Evolutionary conservation across 2,113 vertebrate genomes (phyloP), one percentile per base, ranked within the genome.

Genomic region (Turnix velox): DNA sequence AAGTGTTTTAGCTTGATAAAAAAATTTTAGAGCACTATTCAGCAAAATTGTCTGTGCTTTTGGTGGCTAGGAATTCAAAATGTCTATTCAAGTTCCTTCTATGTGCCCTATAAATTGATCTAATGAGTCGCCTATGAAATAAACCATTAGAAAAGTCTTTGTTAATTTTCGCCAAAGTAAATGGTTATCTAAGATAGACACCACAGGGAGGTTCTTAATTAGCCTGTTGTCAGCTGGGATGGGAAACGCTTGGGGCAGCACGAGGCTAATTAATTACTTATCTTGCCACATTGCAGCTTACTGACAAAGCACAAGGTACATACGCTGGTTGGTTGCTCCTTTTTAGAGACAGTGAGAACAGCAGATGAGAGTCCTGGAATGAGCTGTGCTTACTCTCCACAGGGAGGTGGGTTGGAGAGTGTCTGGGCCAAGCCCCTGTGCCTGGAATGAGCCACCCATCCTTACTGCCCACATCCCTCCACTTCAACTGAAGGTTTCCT

Each of bases 131-230:
- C 68, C 65, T 81, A 27, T 94, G 91, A 97, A 97, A 96, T 31
- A 88, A 97, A 97, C 91, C 73, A 79, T 94, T 95, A 89, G 69
- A 79, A 93, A 95, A 93, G 65, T 59, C 78, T 90, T 90, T 95
- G 74, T 94, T 55, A 95, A 96, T 97, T 94, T 96, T 55, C 71
- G 74, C 69, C 74, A 96, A 84, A 93, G 84, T 93, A 97, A 96
- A 90, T 94, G 93, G 93, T 95, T 95, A 96, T 96, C 90, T 95
- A 96, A 95, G 96, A 88, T 68, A 93, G 92, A 93, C 82, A 93
- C 94, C 91, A 95, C 80, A 93, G 95, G 92, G 87, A 96, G 88
- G 69, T 95, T 96, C 96, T 96, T 98, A 98, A 98, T 98, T 97
- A 97, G 91, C 86, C 42, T 87, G 33, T 93, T 96, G 85, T 52